phyloP scores from a whole-genome alignment of 2,797 vertebrate genomes.

The Sebastes hubbsi region DNA sequence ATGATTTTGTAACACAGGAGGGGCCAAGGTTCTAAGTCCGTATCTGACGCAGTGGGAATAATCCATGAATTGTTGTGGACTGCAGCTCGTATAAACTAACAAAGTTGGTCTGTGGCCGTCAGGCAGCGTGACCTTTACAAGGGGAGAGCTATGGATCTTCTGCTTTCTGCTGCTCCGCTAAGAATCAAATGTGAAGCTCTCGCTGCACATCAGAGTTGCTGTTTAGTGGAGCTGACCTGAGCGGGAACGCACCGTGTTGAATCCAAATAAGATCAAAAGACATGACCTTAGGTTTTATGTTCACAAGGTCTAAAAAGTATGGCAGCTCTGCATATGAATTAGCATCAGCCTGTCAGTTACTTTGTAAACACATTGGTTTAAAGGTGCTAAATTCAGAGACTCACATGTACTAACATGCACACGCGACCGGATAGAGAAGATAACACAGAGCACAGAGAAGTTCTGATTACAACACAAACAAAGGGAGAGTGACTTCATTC shows the following conservation, averaged over 20 bases:
- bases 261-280: constrained; percentile 57
- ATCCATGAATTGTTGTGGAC: constrained; percentile 60
- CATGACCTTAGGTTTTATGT: constrained; percentile 10
- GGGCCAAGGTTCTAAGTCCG: constrained; percentile 37
- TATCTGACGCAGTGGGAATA: constrained; percentile 56
- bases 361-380: not conserved
- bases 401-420: not conserved
- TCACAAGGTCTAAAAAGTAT: not conserved
- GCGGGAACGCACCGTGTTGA: constrained; percentile 17
- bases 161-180: constrained; percentile 28
- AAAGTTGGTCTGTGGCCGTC: constrained; percentile 41
- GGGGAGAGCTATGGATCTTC: constrained; percentile 50
- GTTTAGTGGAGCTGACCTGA: constrained; percentile 52
- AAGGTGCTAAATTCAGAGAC: not conserved
- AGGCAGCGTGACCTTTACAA: constrained; percentile 64
- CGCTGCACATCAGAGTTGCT: constrained; percentile 31
- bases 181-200: constrained; percentile 52
- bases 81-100: constrained; percentile 42
- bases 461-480: no score
- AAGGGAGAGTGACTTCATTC: no score
- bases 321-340: not conserved
- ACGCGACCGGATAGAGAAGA: no score
- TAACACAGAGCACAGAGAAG: no score
- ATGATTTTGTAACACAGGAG: constrained; percentile 63
- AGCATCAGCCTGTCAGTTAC: not conserved